Conservation (phyloP, 2,888 invertebrate genomes). For the Tricholauxania praeusta region DNA sequence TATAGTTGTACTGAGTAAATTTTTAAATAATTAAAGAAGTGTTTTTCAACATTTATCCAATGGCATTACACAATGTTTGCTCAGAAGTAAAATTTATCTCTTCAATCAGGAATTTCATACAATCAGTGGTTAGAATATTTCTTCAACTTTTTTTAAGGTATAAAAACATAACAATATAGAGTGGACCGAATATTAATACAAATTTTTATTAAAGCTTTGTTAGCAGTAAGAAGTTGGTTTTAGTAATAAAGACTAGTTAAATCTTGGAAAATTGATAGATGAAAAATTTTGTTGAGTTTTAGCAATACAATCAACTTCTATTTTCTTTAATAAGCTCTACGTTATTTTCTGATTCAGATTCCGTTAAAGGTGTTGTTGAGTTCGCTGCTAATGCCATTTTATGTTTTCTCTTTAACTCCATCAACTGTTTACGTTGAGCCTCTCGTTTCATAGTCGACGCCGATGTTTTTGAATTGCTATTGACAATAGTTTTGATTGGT, state of each 20-base stretch:
- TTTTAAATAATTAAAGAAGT: neutral
- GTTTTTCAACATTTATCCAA: neutral
- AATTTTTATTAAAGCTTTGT: slow-evolving; percentile 6
- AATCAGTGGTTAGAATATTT: neutral
- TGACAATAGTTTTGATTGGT: slow-evolving; percentile 47
- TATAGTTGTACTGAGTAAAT: neutral
- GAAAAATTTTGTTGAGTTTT: slow-evolving; percentile 9
- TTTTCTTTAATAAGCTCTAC: slow-evolving; percentile 10
- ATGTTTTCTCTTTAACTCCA: slow-evolving; percentile 72
- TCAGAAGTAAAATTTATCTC: neutral
- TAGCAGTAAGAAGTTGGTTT: neutral
- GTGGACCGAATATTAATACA: neutral
- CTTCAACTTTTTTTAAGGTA: neutral
- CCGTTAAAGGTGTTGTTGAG: slow-evolving; percentile 20
- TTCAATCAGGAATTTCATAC: neutral
- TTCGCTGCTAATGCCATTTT: slow-evolving; percentile 59
- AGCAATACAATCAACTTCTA: slow-evolving; percentile 12
- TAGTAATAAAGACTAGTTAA: slow-evolving; percentile 55
- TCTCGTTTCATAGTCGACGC: slow-evolving; percentile 74
- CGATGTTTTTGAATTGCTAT: slow-evolving; percentile 50
- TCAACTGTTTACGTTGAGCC: slow-evolving; percentile 81
- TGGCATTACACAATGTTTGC: neutral
- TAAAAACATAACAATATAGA: neutral
- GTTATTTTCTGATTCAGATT: neutral
- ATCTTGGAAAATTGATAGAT: slow-evolving; percentile 50